Conservation (phyloP, 2,797 vertebrate genomes). For the Crax fasciolata region DNA sequence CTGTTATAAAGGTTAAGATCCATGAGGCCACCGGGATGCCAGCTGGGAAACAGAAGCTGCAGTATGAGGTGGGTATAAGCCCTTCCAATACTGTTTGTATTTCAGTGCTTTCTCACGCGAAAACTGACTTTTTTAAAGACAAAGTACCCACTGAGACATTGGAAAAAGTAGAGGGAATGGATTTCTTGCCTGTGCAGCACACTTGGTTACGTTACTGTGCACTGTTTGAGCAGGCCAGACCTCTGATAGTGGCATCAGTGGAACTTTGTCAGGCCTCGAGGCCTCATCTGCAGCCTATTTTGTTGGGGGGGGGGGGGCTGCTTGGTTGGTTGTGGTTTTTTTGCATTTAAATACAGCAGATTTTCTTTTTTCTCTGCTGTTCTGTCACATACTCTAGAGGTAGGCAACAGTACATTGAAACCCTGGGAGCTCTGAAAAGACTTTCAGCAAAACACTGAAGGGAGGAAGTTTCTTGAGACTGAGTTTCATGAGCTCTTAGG, state of each 20-base stretch:
- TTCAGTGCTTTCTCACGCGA: not conserved
- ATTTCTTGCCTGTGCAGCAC: not conserved
- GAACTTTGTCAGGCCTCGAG: not conserved
- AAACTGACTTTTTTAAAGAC: not conserved
- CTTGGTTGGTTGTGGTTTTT: not conserved
- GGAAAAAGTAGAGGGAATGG: not conserved
- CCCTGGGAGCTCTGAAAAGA: not conserved
- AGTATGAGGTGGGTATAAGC: conserved; percentile 90
- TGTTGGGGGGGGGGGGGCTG: not conserved
- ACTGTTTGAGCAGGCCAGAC: not conserved
- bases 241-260: not conserved
- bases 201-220: not conserved
- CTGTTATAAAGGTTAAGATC: conserved; percentile 99
- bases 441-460: not conserved
- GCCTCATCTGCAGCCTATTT: not conserved
- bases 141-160: rapidly evolving
- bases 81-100: not conserved
- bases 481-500: not conserved
- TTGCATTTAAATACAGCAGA: not conserved
- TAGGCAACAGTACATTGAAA: not conserved
- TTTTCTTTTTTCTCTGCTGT: not conserved
- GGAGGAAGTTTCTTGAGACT: not conserved
- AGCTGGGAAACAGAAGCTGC: conserved; percentile 97
- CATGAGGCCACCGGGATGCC: conserved; percentile 99
- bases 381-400: not conserved